A percentile compares a stretch with the other conserved stretches of the same genome.
These are phyloP conservation scores for Puffinus mauretanicus DNA, from an alignment of 2,113 vertebrate genomes.

Conservation along the genomic window DNA sequence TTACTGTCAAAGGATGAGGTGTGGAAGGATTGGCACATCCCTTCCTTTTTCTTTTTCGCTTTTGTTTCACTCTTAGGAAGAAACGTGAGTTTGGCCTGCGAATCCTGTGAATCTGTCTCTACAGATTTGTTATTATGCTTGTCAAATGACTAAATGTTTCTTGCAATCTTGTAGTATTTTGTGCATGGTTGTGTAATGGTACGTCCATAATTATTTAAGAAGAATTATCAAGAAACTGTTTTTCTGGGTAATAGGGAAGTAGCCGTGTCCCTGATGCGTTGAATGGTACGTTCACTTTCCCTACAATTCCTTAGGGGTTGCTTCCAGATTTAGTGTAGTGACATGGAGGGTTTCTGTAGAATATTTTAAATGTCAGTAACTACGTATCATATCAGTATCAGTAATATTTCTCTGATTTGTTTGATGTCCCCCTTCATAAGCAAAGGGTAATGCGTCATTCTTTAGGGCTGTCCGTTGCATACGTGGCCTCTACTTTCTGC, in stretches of 20 bases:
- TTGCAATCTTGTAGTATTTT: background rate
- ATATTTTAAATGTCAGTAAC: background rate
- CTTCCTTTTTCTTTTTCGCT: background rate
- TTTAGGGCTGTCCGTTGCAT: background rate
- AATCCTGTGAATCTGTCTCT: background rate
- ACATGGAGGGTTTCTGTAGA: background rate
- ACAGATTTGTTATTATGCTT: background rate
- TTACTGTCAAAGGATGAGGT: conserved; percentile 9
- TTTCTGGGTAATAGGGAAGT: background rate
- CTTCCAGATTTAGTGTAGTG: background rate
- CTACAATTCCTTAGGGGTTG: background rate
- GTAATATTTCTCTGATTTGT: background rate
- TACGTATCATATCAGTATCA: accelerated
- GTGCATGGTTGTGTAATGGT: background rate
- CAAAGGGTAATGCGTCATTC: background rate
- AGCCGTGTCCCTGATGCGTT: background rate
- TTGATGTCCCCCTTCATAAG: background rate
- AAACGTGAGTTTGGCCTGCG: background rate
- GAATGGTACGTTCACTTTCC: background rate
- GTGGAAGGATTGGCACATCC: background rate
- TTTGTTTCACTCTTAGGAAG: background rate
- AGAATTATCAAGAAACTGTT: background rate
- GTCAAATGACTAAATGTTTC: background rate
- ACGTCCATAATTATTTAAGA: background rate
- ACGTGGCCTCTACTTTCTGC: background rate